These are phyloP conservation scores for Litoditis marina DNA, from an alignment of 2,888 invertebrate species.

Conservation along the genomic window DNA sequence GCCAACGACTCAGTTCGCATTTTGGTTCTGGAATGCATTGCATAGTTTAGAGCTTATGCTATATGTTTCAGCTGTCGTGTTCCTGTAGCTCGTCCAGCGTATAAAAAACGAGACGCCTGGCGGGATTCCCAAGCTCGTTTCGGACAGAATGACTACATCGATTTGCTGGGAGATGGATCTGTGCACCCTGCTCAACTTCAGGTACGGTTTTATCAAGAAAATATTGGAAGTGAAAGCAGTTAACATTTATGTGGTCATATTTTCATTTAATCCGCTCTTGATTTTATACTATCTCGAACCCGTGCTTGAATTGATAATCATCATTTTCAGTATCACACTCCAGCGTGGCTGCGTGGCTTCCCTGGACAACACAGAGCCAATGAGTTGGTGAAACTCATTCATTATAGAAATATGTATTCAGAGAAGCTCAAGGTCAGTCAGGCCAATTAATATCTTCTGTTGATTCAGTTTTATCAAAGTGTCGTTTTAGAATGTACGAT, in stretches of 20 bases:
- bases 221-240: neutral
- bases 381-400: conserved; percentile 60
- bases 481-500: no score
- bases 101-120: conserved; percentile 47
- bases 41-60: no score
- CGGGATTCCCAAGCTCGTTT: conserved; percentile 43
- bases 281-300: no score
- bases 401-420: conserved; percentile 58
- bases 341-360: conserved; percentile 84
- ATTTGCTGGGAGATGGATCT: conserved; percentile 82
- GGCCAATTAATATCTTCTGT: neutral
- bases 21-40: no score
- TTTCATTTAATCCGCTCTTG: neutral
- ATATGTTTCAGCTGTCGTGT: conserved; percentile 5
- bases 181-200: conserved; percentile 77
- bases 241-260: neutral
- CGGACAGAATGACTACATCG: conserved; percentile 62
- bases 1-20: no score
- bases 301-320: no score
- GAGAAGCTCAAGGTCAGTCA: conserved; percentile 45
- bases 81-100: conserved; percentile 47
- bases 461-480: no score
- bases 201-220: conserved; percentile 16
- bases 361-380: conserved; percentile 68
- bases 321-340: conserved; percentile 73